Evolutionary conservation across 2,797 vertebrate genomes (phyloP), one percentile per base, ranked within the genome.

Genomic region (Pitangus sulphuratus): DNA sequence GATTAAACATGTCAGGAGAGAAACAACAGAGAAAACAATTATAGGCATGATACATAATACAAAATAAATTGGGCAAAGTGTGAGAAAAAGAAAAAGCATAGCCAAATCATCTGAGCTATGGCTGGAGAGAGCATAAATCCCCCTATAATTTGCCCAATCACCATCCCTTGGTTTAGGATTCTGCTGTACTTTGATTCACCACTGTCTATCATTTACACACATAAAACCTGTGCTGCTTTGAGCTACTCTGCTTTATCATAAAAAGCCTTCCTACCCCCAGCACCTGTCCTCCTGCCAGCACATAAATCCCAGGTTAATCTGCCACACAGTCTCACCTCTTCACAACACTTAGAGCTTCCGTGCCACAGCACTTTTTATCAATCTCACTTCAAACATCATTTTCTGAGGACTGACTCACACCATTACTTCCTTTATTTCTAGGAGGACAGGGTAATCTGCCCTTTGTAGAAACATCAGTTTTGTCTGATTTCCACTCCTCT

Each of bases 11-110:
- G 91, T 91, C 93, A 96, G 77, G 80, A 93, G 88, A 94, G 78
- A 95, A 96, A 96, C 90, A 95, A 86, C 74, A 87, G 81, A 96
- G 77, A 93, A 95, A 84, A 94, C 93, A 91, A 90, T 95, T 94
- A 91, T 5, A 84, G 64, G 85, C 72, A 82, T 90, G 91, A 91
- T 96, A 88, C 71, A 83, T 84, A 90, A 80, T 54, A 95, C 60
- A 92, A 91, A 95, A 94, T 92, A 96, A 90, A 95, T 75, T 44
- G n/a, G 45, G 53, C 8, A 89, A 89, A 77, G 31, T 54, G 64
- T 64, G 62, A 89, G 68, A 33, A 57, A 65, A 72, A 94, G 22
- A 30, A 71, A 76, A 72, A 94, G 24, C 70, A 74, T 19, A 84
- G 57, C 39, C 42, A 81, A 84, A 90, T 90, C 58, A 87, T 66